Evolutionary conservation across 2,113 vertebrate genomes (phyloP), one percentile per base, ranked within the genome.

Genomic region (Paramisgurnus dabryanus): DNA sequence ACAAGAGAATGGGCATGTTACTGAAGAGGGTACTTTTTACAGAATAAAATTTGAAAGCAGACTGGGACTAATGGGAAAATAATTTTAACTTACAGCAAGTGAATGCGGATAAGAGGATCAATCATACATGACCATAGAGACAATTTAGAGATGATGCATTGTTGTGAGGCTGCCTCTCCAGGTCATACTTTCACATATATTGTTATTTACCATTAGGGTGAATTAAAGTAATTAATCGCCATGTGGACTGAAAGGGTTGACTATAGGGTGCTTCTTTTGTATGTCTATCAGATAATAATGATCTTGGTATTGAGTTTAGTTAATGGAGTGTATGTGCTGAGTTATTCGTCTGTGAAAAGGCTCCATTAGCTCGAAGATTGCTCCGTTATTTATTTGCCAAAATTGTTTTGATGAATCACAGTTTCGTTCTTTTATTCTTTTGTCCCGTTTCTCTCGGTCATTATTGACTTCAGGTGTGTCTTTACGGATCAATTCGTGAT

Each of bases 351-450:
- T 84, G 83, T 81, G 83, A 84, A 84, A 71, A 45, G 34, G 73
- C 67, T 80, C 81, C 79, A 80, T 85, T 85, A 83, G 85, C 73
- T 75, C 50, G n/a, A 9, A 82, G 76, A 79, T 81, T 82, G 65
- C 77, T 27, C 81, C 61, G 39, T 83, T 82, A 86, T 85, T 84
- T 84, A 78, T 77, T 80, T 74, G 78, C 75, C 47, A n/a, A 81
- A 80, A 79, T 84, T 76, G 80, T 86, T 84, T 84, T 83, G 72
- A 83, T 78, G 64, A 73, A 80, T 85, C 76, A 68, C 58, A 79
- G 60, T 43, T 82, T 75, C 68, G 11, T 79, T 78, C 57, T 75
- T 78, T 64, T 82, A 76, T 69, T 83, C 66, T 80, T 66, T 69
- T 61, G 50, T 68, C 47, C 70, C 10, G 10, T 80, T 40, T 80